Base-by-base conservation (phyloP, 2,113 vertebrate species). In the Nannospalax galili region DNA sequence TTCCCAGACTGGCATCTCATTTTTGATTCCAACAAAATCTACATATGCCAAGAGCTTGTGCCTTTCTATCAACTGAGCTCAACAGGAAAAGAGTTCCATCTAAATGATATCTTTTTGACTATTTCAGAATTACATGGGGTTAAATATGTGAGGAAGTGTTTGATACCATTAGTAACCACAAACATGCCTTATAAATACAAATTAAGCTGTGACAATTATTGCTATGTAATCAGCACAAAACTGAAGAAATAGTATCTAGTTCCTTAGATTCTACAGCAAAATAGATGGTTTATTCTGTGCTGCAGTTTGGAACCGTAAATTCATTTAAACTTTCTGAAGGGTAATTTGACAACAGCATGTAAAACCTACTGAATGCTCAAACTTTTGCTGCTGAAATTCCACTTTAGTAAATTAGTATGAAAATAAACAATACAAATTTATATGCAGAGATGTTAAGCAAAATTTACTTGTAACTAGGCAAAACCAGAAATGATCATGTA, bases 221-320 rank as follows among this genome's bases (percentile, higher is more conserved):
- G 67, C 40, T 56, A 78, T 74, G 11, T 73, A 94, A 75, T 60
- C 17, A 95, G 64, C 42, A 96, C 77, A 79, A 82, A 94, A 20
- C 14, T 56, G 73, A 14, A 92, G 14, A 52, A 69, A 65, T 74
- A 14, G 28, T 22, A 90, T 48, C 24, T 1, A 67, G 3, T 40
- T 60, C 26, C 88, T 84, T 2, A 92, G 40, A 58, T 75, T 80
- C 72, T 80, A 0, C 10, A 80, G 56, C 17, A 35, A 84, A 95
- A 89, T 0, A 20, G 14, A 48, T 9, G 7, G 22, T 80, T 20
- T 79, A 17, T 9, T 8, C 26, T 7, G 52, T 1, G 32, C 7
- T 79, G 28, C 12, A 14, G 12, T 10, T 4, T 56, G 40, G 62
- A n/a, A 74, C 30, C 40, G 5, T 42, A 91, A 84, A 69, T 35